Base-by-base conservation (phyloP, 2,113 vertebrate genomes). In the Rhipidura dahli region DNA sequence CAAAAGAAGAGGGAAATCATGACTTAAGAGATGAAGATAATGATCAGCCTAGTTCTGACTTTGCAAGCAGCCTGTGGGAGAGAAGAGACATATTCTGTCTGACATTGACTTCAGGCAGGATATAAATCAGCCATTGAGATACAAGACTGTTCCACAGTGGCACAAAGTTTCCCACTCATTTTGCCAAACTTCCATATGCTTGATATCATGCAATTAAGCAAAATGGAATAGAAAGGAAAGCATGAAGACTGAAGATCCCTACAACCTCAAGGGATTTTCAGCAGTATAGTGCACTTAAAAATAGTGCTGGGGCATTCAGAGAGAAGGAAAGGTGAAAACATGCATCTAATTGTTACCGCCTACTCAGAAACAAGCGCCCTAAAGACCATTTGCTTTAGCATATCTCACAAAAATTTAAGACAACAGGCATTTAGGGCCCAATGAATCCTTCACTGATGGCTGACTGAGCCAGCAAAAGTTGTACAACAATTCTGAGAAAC, bases 41-140 rank as follows among this genome's bases (percentile, higher is more conserved):
- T 82, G 90, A 97, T 97, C 96, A 96, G 92, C 54, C 50, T 57
- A 89, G 40, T 94, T 96, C 85, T 96, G 83, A 92, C 51, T 97
- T 87, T 60, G 73, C 69, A 84, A 83, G 64, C 93, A 83, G 82
- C 68, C 83, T 96, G 96, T 95, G 93, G 90, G 88, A 93, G 90
- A 96, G 79, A 24, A 90, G 23, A 95, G 68, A 93, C 50, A 69
- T 76, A 30, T 66, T 91, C 42, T 85, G 89, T 79, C 75, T 75
- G 73, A 89, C 72, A 77, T 21, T 0, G 3, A 44, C 86, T 93
- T 92, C 83, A 72, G 90, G 96, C 85, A 97, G 83, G 96, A 96
- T 96, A 96, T 89, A 78, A 83, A 92, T 61, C 93, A 96, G 76
- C 60, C 92, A 92, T 21, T 92, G 83, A 90, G 69, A 83, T 37